A percentile compares a stretch with the other conserved stretches of the same genome.
phyloP scores from a whole-genome alignment of 2,888 invertebrate genomes.

The Tipula helvola region DNA sequence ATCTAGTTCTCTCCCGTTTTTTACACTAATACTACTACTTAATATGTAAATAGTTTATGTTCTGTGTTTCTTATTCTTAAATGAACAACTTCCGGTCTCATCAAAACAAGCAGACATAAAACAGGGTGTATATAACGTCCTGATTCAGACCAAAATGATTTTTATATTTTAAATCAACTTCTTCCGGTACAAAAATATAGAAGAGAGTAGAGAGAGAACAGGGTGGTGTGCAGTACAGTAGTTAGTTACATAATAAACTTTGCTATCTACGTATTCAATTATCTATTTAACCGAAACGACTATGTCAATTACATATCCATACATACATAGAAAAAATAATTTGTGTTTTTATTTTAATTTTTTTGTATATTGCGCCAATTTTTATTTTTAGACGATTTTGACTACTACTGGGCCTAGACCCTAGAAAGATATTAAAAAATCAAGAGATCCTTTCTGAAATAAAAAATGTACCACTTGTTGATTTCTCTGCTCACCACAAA shows the following conservation, averaged over 20 bases:
- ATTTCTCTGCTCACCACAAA: background rate
- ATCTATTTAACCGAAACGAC: background rate
- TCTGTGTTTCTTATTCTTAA: background rate
- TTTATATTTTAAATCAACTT: background rate
- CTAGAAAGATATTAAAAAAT: background rate
- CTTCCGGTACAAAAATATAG: background rate
- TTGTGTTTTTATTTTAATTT: background rate
- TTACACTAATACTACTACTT: background rate
- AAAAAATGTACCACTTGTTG: background rate
- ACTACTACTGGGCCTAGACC: background rate
- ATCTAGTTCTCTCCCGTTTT: background rate
- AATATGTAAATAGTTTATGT: background rate
- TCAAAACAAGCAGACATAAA: background rate
- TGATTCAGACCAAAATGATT: background rate
- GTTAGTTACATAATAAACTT: background rate
- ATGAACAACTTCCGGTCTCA: constrained; percentile 5
- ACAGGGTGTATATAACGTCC: background rate
- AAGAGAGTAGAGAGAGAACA: background rate
- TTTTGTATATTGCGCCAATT: background rate
- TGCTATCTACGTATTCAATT: background rate
- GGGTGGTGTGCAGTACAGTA: background rate
- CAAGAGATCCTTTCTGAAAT: background rate
- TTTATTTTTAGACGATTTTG: background rate
- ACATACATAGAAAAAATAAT: background rate
- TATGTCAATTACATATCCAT: background rate